Base-by-base conservation (phyloP, 2,797 vertebrate genomes). In the Pseudopleuronectes americanus region DNA sequence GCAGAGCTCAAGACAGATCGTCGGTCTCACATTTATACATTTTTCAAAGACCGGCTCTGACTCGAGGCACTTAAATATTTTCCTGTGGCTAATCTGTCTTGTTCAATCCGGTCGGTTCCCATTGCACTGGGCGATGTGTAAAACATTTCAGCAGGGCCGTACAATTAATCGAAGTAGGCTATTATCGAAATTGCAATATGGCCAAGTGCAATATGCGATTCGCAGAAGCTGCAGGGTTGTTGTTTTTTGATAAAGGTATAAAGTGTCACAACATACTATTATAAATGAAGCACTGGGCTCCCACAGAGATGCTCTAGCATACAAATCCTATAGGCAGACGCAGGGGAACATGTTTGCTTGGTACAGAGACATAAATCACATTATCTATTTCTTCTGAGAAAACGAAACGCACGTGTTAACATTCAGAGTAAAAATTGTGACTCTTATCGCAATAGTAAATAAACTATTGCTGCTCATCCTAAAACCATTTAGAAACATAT, bases 21-120 rank as follows among this genome's bases (percentile, higher is more conserved):
- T 24, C 3, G 31, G 6, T 33, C 24, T 38, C 36, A 36, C 41
- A 16, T 51, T 22, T 43, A 74, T 83, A 83, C 49, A 73, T 62
- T 80, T 71, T 78, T 84, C 57, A 75, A 69, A 73, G 70, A 77
- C 59, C 71, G 83, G 74, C 68, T 81, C 76, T 49, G 19, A 80
- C 52, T 62, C 3, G 1, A 64, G 57, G 41, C 33, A 38, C 71
- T 81, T 73, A 56, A 68, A 70, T 61, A 74, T 70, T 79, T 81
- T 69, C 31, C 6, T 41, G 10, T 57, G 66, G 72, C 21, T 81
- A 60, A 87, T 84, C 57, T 72, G 57, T 78, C 53, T 66, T 61
- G 59, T 77, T 84, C 76, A 79, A 53, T 59, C 61, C 60, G 52
- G 54, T 64, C 54, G 57, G 24, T 66, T 82, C 17, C 74, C 33